Base-by-base conservation (phyloP, 2,113 vertebrate genomes). In the Telmatochromis sp. region DNA sequence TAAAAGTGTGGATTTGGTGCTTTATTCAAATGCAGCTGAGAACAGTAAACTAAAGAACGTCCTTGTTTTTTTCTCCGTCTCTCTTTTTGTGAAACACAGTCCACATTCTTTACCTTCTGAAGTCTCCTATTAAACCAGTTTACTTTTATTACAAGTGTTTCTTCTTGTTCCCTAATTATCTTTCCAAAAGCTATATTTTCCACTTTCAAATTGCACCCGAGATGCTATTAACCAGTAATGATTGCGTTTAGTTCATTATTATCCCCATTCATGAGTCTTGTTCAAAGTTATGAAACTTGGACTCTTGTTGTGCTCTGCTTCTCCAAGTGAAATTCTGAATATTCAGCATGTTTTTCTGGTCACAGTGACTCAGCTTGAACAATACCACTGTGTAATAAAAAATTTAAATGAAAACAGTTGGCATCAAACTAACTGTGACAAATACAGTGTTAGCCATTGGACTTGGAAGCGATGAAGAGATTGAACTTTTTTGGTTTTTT, bases 351-450 rank as follows among this genome's bases (percentile, higher is more conserved):
- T 90, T 90, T 84, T 60, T 31, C 11, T 42, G 82, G 80, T 55
- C 81, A 47, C 75, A 58, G 65, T 89, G 90, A 87, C 75, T 88
- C 63, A 86, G 60, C 51, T 63, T 86, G 26, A 91, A 87, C 75
- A 92, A 86, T 83, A 84, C 84, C 53, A 58, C 28, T 82, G 90
- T 93, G 87, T 91, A 85, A 90, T 93, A 85, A 87, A 92, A 89
- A n/a, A 89, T 84, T 55, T 87, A 75, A 81, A 87, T 68, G 28
- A 80, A 86, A 88, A 85, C 84, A 87, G 84, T 89, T 90, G 80
- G 50, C 75, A 55, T 54, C 89, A 92, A 84, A 90, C 54, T 47
- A 82, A 71, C 85, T 90, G 85, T 87, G 75, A 90, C 88, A 81
- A 89, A 87, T 78, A 81, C 55, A 82, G 12, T 60, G 31, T 65